A percentile compares a stretch with the other conserved stretches of the same genome.
Conservation (phyloP, 1,140 invertebrate genomes). For the Tenebrio molitor region DNA sequence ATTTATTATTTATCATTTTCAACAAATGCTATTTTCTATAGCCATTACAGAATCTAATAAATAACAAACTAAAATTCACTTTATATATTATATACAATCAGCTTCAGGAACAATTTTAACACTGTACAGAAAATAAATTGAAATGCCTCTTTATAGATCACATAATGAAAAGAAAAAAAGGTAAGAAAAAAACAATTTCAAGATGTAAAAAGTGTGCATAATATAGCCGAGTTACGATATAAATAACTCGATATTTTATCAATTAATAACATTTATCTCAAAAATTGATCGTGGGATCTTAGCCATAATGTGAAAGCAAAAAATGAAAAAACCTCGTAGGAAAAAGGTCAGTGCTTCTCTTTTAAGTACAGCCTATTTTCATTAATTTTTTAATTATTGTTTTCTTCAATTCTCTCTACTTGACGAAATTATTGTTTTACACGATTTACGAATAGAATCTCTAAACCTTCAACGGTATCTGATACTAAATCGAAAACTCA, state of each 20-base stretch:
- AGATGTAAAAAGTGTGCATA: conserved; percentile 24
- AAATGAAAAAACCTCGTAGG: conserved; percentile 24
- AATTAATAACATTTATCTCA: conserved; percentile 30
- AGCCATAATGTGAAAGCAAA: conserved; percentile 35
- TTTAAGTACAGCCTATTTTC: conserved; percentile 41
- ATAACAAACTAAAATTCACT: conserved; percentile 62
- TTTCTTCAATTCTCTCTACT: conserved; percentile 34
- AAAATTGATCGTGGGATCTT: conserved; percentile 19
- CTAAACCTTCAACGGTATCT: conserved; percentile 11
- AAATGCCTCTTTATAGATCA: conserved; percentile 54
- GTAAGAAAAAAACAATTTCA: conserved; percentile 31
- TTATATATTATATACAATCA: conserved; percentile 58
- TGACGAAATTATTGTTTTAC: conserved; percentile 28
- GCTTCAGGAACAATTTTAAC: conserved; percentile 59
- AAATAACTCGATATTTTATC: conserved; percentile 20
- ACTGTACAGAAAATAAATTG: conserved; percentile 59
- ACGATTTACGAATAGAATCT: conserved; percentile 40
- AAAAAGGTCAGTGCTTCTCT: conserved; percentile 16
- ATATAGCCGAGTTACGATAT: conserved; percentile 3
- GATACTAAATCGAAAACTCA: neutral
- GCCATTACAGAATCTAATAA: conserved; percentile 60
- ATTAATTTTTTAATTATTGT: conserved; percentile 33
- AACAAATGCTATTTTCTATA: conserved; percentile 62
- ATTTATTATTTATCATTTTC: conserved; percentile 60
- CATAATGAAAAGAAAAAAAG: conserved; percentile 38